Evolutionary conservation across 2,113 vertebrate species (phyloP).

Genomic region (Meriones unguiculatus): DNA sequence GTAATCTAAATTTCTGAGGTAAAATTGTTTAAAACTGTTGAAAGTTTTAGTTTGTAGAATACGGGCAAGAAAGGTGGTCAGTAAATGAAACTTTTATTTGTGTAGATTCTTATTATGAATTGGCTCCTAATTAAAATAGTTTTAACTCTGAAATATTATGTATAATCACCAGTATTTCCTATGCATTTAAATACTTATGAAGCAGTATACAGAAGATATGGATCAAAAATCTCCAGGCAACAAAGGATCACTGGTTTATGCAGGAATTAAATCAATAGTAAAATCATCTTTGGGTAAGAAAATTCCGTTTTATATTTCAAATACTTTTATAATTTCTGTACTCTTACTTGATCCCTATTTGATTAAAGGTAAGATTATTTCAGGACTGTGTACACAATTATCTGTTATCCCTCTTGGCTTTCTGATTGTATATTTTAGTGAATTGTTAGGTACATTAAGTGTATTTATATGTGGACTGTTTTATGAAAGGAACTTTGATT

Average conservation of each 20-base stretch:
- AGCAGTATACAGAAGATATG: slow-evolving; percentile 96
- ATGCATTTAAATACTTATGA: slow-evolving; percentile 96
- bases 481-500: slow-evolving; percentile 8
- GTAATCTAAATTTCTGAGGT: slow-evolving; percentile 56
- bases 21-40: slow-evolving; percentile 62
- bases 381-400: background rate
- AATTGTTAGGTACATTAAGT: slow-evolving; percentile 10
- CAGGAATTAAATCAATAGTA: slow-evolving; percentile 97
- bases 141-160: slow-evolving; percentile 67
- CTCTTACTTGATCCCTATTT: background rate
- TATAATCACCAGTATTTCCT: slow-evolving; percentile 88
- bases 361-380: slow-evolving; percentile 17
- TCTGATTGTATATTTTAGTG: slow-evolving; percentile 57
- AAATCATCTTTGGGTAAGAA: slow-evolving; percentile 96
- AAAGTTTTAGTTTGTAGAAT: slow-evolving; percentile 62
- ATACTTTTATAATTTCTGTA: slow-evolving; percentile 33
- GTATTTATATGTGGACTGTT: background rate
- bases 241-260: slow-evolving; percentile 95
- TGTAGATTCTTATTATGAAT: background rate
- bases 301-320: slow-evolving; percentile 71
- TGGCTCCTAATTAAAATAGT: slow-evolving; percentile 47
- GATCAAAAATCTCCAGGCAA: slow-evolving; percentile 95
- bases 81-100: background rate
- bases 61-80: background rate
- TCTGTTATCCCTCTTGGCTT: background rate